phyloP scores from a whole-genome alignment of 2,888 invertebrate genomes.

The Carabus problematicus region DNA sequence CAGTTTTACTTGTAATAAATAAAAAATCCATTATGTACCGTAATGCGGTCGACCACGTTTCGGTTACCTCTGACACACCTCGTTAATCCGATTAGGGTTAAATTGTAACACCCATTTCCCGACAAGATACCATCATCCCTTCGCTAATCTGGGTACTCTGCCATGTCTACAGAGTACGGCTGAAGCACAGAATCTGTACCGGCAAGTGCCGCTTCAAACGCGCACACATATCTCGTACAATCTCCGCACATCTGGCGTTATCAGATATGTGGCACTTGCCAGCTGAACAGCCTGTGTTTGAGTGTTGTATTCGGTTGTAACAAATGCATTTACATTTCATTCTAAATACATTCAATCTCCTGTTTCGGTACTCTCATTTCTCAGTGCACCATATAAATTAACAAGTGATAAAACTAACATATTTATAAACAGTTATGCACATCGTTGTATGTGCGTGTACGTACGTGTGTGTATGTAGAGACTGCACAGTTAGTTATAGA shows the following conservation, averaged over 20 bases:
- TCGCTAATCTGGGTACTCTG: slow-evolving; percentile 7
- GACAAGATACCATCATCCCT: slow-evolving; percentile 9
- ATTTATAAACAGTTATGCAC: no score
- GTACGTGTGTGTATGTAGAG: background rate
- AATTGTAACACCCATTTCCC: slow-evolving; percentile 44
- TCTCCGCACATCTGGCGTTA: slow-evolving; percentile 47
- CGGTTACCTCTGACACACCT: slow-evolving; percentile 41
- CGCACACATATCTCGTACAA: slow-evolving; percentile 35
- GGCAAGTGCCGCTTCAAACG: slow-evolving; percentile 23
- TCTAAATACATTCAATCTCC: no score
- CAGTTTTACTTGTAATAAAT: no score
- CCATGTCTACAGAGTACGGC: slow-evolving; percentile 3
- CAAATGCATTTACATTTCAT: background rate
- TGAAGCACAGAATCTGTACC: slow-evolving; percentile 23
- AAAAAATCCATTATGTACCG: background rate
- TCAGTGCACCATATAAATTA: no score
- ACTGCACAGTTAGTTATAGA: background rate
- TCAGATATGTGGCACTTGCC: slow-evolving; percentile 17
- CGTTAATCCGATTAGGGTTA: slow-evolving; percentile 48
- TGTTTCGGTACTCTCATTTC: no score
- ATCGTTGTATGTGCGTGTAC: no score
- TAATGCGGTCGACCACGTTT: slow-evolving; percentile 33
- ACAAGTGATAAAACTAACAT: no score
- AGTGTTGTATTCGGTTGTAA: slow-evolving; percentile 15
- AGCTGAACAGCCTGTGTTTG: background rate